Base-by-base conservation (phyloP, 2,888 invertebrate genomes). In the Acrobasis suavella region DNA sequence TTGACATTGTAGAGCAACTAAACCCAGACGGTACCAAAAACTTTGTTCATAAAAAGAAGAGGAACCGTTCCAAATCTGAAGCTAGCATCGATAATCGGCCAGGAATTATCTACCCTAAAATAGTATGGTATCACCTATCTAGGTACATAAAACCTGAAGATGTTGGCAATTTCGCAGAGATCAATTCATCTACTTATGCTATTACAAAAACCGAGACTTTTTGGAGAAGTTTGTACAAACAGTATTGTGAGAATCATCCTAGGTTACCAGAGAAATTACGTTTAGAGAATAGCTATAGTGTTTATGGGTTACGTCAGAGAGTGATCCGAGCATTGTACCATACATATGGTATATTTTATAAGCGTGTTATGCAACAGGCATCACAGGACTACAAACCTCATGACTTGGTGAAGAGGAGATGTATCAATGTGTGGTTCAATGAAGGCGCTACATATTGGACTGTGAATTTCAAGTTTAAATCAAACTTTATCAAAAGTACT, bases 101-200 rank as follows among this genome's bases (percentile, higher is more conserved):
- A 0, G 86, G 86, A 1, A 59, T 75, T 10, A 88, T 93, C 16
- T 96, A 96, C 81, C 96, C 96, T 1, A 89, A 95, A 70, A 96
- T 96, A 72, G 83, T 96, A 16, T 96, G 96, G 95, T 95, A 94
- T 78, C 82, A 95, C 12, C 89, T 96, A 76, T 95, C 96, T 0
- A 93, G 93, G 54, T 95, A 94, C 68, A 94, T 97, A 58, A 82
- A 88, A 68, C 96, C 96, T 0, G 96, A 96, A 81, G 94, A 95
- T 72, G 92, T 96, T 16, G 93, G 93, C 0, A 85, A 83, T 10
- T 96, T 96, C 88, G 95, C 96, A 39, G 81, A 91, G 7, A 95
- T 96, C 39, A 96, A 96, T 77, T 94, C 89, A 81, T 91, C 93
- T 50, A 93, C 96, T 5, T 93, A 94, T 73, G 82, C 92, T 39